Evolutionary conservation across 1,140 invertebrate species (phyloP), one percentile per base, ranked within the genome.

Genomic region (Nilaparvata lugens): DNA sequence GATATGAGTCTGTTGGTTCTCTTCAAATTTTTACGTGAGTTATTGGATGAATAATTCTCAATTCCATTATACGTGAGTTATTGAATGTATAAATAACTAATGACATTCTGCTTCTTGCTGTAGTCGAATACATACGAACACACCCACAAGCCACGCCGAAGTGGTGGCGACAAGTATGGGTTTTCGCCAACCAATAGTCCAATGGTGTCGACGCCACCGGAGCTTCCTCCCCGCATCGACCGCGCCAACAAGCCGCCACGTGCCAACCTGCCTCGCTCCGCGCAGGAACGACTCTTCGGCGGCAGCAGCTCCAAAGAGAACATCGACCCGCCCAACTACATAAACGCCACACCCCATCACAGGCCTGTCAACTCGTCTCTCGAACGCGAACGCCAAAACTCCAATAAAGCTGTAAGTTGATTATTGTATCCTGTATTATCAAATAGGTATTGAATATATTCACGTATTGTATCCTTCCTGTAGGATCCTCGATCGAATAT

Each of bases 181-280:
- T 85, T 85, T 68, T 78, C 77, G 4, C 65, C 74, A 28, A 68
- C 69, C 16, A 57, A 61, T 9, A 61, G 52, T 28, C 59, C 63
- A 2, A 14, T 43, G 43, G n/a, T 43, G 18, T 61, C 28, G 19
- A 52, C 62, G 18, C 82, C 83, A 2, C 89, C 89, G 4, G 89
- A 93, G 75, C 73, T 93, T 57, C 91, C 92, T 0, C 92, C 91
- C 13, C 79, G 88, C 43, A 82, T 92, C 14, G 89, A 92, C 73
- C 78, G 89, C 43, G 84, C 82, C 54, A 84, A 77, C 3, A 91
- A 91, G 70, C 88, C 88, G 2, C 73, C 75, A 56, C 73, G 75
- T 52, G 63, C 65, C 21, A 63, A 64, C 16, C 59, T 58, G 14
- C 51, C 56, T 16, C 61, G 65, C 51, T 68, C 68, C 23, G 83